phyloP scores from a whole-genome alignment of 2,113 vertebrate genomes.

The Microtus oregoni region DNA sequence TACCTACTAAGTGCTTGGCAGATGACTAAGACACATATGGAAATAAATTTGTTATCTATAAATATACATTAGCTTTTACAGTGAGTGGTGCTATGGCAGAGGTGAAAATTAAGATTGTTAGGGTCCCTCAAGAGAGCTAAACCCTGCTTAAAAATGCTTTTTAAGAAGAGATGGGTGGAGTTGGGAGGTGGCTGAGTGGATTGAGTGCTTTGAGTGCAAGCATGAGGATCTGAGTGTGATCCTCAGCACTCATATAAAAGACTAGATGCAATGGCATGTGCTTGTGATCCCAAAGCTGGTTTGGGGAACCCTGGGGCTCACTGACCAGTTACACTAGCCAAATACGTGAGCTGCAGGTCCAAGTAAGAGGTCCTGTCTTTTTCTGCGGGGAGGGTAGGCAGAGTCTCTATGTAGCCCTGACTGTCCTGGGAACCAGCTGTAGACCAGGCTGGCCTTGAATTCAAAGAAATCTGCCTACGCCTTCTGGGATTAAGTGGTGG shows the following conservation, averaged over 20 bases:
- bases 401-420: background rate
- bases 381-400: no score
- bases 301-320: background rate
- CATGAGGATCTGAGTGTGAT: background rate
- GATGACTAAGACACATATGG: background rate
- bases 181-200: background rate
- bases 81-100: background rate
- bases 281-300: background rate
- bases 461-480: background rate
- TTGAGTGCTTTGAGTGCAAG: background rate
- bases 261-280: background rate
- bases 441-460: background rate
- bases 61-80: background rate
- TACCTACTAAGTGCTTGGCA: background rate
- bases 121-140: background rate
- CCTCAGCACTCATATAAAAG: background rate
- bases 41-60: background rate
- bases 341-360: background rate
- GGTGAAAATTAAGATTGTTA: background rate
- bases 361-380: background rate
- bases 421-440: background rate
- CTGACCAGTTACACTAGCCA: no score
- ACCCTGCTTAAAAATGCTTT: background rate
- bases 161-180: background rate
- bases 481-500: background rate